Evolutionary conservation across 2,113 vertebrate species (phyloP).

Genomic region (Pangasianodon hypophthalmus): DNA sequence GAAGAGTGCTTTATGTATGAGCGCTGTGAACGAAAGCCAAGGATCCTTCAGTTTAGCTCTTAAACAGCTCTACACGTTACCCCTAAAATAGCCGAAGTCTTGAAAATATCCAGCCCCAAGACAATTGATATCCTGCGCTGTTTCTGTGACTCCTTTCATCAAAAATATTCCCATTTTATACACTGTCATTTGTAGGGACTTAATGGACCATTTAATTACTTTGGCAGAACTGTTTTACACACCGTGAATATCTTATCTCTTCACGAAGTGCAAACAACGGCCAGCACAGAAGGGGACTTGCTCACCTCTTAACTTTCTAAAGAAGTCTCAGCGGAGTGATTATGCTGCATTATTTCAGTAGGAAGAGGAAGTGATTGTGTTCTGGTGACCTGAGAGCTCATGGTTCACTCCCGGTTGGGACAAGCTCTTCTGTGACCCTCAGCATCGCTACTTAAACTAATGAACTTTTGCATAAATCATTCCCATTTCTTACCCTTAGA

Average conservation of each 20-base stretch:
- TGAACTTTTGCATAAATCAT: conserved; percentile 54
- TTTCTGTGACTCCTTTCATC: conserved; percentile 24
- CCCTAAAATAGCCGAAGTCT: not conserved
- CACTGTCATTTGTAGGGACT: conserved; percentile 38
- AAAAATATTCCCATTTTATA: conserved; percentile 15
- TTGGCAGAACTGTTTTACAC: conserved; percentile 45
- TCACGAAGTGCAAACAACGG: conserved; percentile 20
- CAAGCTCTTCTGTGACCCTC: conserved; percentile 24
- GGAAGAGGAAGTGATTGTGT: conserved; percentile 30
- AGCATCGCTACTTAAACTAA: conserved; percentile 50
- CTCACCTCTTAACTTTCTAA: conserved; percentile 43
- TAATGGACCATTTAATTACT: conserved; percentile 50
- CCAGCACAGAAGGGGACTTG: conserved; percentile 42
- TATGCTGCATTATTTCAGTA: conserved; percentile 51
- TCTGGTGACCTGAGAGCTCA: conserved; percentile 41
- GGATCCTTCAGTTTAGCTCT: not conserved
- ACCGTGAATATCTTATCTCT: conserved; percentile 50
- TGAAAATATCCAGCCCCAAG: not conserved
- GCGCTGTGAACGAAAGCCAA: conserved; percentile 5
- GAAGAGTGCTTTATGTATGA: conserved; percentile 17
- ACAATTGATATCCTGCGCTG: conserved; percentile 2
- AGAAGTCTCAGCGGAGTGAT: conserved; percentile 47
- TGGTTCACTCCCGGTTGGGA: conserved; percentile 40
- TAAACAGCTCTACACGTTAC: not conserved
- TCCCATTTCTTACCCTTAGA: conserved; percentile 2